Evolutionary conservation across 2,888 invertebrate species (phyloP).

Genomic region (Calephelis perditalis): DNA sequence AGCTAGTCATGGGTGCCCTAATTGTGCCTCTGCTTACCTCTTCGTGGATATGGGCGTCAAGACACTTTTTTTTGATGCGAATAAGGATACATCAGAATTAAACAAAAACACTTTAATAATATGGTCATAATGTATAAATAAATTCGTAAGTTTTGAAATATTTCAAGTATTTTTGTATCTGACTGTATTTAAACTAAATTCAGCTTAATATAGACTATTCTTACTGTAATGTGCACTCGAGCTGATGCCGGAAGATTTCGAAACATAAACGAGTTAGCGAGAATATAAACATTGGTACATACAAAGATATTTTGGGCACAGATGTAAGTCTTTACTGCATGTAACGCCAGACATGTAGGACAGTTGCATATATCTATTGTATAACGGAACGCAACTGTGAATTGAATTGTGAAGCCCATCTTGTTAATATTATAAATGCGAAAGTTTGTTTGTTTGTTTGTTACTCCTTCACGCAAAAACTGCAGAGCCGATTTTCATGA

Average conservation of each 20-base stretch:
- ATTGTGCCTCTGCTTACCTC: too few relatives aligned
- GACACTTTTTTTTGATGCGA: too few relatives aligned
- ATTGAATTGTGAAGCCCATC: too few relatives aligned
- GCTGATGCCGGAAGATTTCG: slow-evolving; percentile 58
- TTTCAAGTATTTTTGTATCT: slow-evolving; percentile 15
- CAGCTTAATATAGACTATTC: slow-evolving; percentile 13
- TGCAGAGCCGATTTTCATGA: too few relatives aligned
- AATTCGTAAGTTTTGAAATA: background rate
- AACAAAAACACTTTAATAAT: too few relatives aligned
- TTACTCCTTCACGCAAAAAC: too few relatives aligned
- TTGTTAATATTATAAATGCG: too few relatives aligned
- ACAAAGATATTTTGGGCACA: slow-evolving; percentile 49
- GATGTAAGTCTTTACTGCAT: slow-evolving; percentile 1
- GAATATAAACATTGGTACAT: slow-evolving; percentile 66
- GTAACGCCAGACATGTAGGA: slow-evolving; percentile 2
- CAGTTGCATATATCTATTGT: background rate
- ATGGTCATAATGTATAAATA: background rate
- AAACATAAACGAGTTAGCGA: slow-evolving; percentile 54
- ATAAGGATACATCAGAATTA: too few relatives aligned
- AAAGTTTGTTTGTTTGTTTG: too few relatives aligned
- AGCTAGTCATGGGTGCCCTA: too few relatives aligned
- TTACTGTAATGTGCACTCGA: slow-evolving; percentile 29
- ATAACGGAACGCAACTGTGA: too few relatives aligned
- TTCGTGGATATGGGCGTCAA: too few relatives aligned
- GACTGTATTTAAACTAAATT: slow-evolving; percentile 15